Base-by-base conservation (phyloP, 2,888 invertebrate genomes). In the Rhingia campestris region DNA sequence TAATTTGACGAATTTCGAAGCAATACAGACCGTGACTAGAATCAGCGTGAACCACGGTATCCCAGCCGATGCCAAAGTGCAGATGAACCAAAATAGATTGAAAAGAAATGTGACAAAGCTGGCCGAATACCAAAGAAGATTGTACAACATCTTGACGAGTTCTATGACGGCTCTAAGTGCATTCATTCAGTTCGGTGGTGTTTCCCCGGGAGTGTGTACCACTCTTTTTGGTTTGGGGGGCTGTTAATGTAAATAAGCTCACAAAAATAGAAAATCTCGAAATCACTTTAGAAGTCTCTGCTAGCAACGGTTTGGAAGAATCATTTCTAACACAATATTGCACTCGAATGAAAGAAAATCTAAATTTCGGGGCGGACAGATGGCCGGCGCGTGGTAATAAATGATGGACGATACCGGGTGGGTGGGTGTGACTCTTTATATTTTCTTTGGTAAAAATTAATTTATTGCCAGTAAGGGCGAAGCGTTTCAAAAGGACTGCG, bases 1-100 rank as follows among this genome's bases (percentile, higher is more conserved):
- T 56, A 91, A 86, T 86, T 91, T 91, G 4, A 91, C 89, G 72
- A 91, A 91, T 72, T 91, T 91, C 5, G 91, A 91, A 32, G 88
- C 90, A 43, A 91, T 88, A 86, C 91, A 91, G 12, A 90, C 88
- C 6, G 89, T 86, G 43, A 91, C 86, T 43, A 91, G 86, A 3
- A 90, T 86, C 45, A 91, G 86, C 3, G 91, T 91, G 73, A 90
- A 88, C 91, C 91, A 91, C 3, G 91, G 91, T 61, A 91, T 89
- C 41, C 88, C 88, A 47, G 89, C 88, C 30, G 89, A 91, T 4
- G 91, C 91, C 77, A 91, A 77, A 37, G 90, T 91, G 82, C 91
- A 91, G 63, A 89, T 87, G 53, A 91, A 87, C 91, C 91, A 91
- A 63, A 91, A 89, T 14, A 90, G 86, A 87, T 91, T 90, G 79